Evolutionary conservation across 2,888 invertebrate genomes (phyloP), one percentile per base, ranked within the genome.

Genomic region (Pediacus dermestoides): DNA sequence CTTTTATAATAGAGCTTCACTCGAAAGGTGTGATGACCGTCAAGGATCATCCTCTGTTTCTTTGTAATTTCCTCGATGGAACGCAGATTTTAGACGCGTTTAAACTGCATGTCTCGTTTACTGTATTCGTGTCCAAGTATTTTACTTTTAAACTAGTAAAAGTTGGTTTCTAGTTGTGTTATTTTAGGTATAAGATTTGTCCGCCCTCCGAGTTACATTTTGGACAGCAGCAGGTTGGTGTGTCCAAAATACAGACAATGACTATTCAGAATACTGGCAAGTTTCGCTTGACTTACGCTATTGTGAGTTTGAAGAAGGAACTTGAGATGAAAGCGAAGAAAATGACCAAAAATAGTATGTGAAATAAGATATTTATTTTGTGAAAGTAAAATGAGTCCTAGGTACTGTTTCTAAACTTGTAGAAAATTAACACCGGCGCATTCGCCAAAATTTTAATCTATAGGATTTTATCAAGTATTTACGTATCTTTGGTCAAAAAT

Each of bases 201-300:
- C 81, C 82, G 1, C 59, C 71, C 42, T 73, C 74, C 1, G 74
- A 75, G 50, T 57, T 82, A 16, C 74, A 77, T 58, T 81, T 81
- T 53, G 76, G 80, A 28, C 69, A 78, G 4, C 71, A 79, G 52
- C 62, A 75, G 8, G 67, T 80, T 3, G 74, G 72, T 4, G 72
- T 70, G 4, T 68, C 68, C 13, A 74, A 75, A 38, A 64, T 61
- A n/a, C 71, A 75, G 56, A 73, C 73, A 12, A 70, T 82, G 0
- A 72, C 73, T 36, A 59, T 82, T 13, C 75, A 73, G 48, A 82
- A 82, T 55, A 75, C 66, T 1, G 81, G 82, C 43, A 73, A 73
- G 59, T 80, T 78, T 55, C 72, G 76, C 1, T 73, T 68, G 39
- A 50, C 48, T 15, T 69, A 62, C 37, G 46, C 43, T 2, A 51